Conservation (phyloP, 2,888 invertebrate genomes). For the Chalcis sispes region DNA sequence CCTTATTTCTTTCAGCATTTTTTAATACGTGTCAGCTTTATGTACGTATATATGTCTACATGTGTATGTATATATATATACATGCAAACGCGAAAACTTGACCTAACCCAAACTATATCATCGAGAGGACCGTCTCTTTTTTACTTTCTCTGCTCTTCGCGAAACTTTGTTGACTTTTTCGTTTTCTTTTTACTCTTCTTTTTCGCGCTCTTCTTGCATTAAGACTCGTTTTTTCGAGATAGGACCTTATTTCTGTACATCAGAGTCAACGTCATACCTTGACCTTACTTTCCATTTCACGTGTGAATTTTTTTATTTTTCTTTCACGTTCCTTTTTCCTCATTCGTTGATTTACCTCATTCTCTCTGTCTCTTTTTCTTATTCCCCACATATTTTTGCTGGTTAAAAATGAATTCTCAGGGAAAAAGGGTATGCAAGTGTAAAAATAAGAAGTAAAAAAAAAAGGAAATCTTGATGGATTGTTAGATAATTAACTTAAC, state of each 20-base stretch:
- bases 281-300: slow-evolving; percentile 53
- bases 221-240: slow-evolving; percentile 23
- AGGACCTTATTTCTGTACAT: slow-evolving; percentile 22
- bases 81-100: slow-evolving; percentile 26
- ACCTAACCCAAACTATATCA: slow-evolving; percentile 56
- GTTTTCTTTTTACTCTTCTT: background rate
- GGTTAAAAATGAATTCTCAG: slow-evolving; percentile 36
- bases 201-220: slow-evolving; percentile 12
- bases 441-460: background rate
- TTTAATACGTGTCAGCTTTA: slow-evolving; percentile 38
- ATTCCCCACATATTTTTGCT: too few relatives aligned
- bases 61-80: background rate
- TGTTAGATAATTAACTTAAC: slow-evolving; percentile 48
- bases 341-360: slow-evolving; percentile 24
- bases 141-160: slow-evolving; percentile 5
- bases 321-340: slow-evolving; percentile 7
- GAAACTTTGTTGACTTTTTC: background rate
- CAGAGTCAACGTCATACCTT: slow-evolving; percentile 51
- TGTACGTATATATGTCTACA: slow-evolving; percentile 4
- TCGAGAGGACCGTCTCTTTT: slow-evolving; percentile 18
- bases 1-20: slow-evolving; percentile 41
- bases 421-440: slow-evolving; percentile 26
- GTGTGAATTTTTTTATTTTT: slow-evolving; percentile 15
- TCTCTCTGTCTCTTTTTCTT: slow-evolving; percentile 1
- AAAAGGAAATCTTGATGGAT: slow-evolving; percentile 42